Conservation (phyloP, 92 coral and sea anemone genomes). For the Palythoa grandiflora region DNA sequence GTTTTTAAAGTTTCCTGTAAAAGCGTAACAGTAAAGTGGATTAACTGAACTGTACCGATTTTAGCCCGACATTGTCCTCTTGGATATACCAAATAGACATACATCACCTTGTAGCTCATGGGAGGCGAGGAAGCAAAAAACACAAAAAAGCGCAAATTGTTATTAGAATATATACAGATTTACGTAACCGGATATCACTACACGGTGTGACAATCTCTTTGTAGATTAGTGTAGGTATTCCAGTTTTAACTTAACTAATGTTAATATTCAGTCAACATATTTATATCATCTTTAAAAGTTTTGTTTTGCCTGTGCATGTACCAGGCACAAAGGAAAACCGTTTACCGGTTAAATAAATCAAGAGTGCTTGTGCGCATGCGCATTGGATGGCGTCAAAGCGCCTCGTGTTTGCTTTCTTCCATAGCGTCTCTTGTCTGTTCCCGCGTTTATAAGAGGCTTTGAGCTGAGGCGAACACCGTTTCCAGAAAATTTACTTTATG, state of each 20-base stretch:
- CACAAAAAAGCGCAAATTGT: too few relatives aligned
- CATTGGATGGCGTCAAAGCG: conserved; percentile 74
- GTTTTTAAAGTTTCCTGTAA: too few relatives aligned
- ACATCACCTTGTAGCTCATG: too few relatives aligned
- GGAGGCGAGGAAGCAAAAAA: too few relatives aligned
- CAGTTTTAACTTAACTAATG: too few relatives aligned
- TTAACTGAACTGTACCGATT: too few relatives aligned
- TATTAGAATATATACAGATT: not conserved
- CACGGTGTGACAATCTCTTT: not conserved
- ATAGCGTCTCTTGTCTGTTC: conserved; percentile 74
- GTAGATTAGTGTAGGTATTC: not conserved
- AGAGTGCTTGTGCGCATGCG: conserved; percentile 66
- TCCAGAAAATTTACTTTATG: conserved; percentile 53
- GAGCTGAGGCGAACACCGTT: conserved; percentile 47
- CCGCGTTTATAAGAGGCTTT: conserved; percentile 67
- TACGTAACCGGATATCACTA: not conserved
- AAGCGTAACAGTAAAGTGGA: too few relatives aligned
- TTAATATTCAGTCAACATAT: too few relatives aligned
- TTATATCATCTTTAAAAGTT: not conserved
- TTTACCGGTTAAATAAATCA: conserved; percentile 27
- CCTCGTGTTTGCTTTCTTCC: conserved; percentile 89
- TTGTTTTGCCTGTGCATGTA: not conserved
- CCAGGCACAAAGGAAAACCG: not conserved
- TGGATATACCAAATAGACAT: too few relatives aligned
- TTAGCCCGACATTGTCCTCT: too few relatives aligned